Conservation (phyloP, 2,113 vertebrate genomes). For the Muntiacus muntjak region DNA sequence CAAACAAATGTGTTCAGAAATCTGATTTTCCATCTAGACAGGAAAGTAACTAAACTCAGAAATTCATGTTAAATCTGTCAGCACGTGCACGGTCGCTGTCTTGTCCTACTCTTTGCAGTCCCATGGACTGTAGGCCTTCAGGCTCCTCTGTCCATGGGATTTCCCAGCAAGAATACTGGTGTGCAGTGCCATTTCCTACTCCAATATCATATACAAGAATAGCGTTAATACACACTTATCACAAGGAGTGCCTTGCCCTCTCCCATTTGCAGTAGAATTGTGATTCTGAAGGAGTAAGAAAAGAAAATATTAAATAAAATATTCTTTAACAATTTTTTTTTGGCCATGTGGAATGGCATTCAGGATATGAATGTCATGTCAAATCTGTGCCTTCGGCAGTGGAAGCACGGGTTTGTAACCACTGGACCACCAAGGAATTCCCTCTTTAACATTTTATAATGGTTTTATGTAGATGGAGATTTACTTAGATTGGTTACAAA, state of each 20-base stretch:
- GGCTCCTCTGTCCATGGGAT: not conserved
- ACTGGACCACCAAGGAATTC: not conserved
- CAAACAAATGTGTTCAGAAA: not conserved
- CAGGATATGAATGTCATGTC: too few species aligned
- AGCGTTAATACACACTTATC: not conserved
- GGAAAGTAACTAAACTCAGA: not conserved
- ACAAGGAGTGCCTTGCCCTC: not conserved
- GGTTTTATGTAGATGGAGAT: not conserved
- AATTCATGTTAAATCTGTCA: not conserved
- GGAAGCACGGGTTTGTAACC: not conserved
- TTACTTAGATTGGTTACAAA: not conserved
- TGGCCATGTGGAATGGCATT: not conserved
- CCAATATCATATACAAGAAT: not conserved
- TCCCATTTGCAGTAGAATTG: not conserved
- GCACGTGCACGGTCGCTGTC: not conserved
- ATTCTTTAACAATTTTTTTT: not conserved
- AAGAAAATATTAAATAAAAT: not conserved
- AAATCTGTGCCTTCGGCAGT: not conserved
- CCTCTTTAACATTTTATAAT: not conserved
- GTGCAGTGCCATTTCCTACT: not conserved
- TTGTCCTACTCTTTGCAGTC: not conserved
- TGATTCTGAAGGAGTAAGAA: not conserved
- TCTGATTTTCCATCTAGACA: not conserved
- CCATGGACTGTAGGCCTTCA: not conserved
- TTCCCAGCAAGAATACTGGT: not conserved